Evolutionary conservation across 2,113 vertebrate species (phyloP).

Genomic region (Ochotona princeps): DNA sequence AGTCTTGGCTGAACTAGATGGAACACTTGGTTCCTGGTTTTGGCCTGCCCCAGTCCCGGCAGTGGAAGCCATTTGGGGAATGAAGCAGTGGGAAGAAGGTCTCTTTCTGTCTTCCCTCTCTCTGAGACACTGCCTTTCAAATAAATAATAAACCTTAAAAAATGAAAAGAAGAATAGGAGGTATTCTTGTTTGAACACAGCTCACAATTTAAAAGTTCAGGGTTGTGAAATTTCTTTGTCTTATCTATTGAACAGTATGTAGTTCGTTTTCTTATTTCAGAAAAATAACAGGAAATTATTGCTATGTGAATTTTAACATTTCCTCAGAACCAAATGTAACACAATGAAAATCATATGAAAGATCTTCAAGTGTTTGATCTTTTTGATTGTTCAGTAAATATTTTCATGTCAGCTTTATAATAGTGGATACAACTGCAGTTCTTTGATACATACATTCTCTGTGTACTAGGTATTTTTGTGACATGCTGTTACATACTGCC

Average conservation of each 20-base stretch:
- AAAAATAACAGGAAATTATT: constrained; percentile 18
- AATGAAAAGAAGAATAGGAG: too few species aligned
- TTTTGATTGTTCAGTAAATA: not conserved
- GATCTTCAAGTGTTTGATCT: not conserved
- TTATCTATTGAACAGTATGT: not conserved
- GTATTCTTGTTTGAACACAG: constrained; percentile 22
- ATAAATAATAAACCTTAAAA: too few species aligned
- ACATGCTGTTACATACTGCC: not conserved
- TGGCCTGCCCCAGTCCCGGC: too few species aligned
- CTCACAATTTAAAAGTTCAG: constrained; percentile 16
- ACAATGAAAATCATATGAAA: constrained; percentile 14
- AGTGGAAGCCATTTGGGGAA: too few species aligned
- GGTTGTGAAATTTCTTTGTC: not conserved
- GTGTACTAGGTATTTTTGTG: constrained; percentile 19
- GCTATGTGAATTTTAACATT: constrained; percentile 36
- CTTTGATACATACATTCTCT: not conserved
- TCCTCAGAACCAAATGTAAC: not conserved
- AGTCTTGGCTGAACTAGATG: too few species aligned
- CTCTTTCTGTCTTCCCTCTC: too few species aligned
- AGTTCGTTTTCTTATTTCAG: constrained; percentile 23
- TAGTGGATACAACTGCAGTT: not conserved
- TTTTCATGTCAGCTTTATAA: not conserved
- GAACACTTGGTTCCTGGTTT: too few species aligned
- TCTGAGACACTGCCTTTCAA: too few species aligned
- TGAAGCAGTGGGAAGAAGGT: too few species aligned